Percentiles rank a stretch among this genome's conserved stretches.
Evolutionary conservation across 2,888 invertebrate genomes (phyloP).

Genomic region (Cremastobaeus sp.): DNA sequence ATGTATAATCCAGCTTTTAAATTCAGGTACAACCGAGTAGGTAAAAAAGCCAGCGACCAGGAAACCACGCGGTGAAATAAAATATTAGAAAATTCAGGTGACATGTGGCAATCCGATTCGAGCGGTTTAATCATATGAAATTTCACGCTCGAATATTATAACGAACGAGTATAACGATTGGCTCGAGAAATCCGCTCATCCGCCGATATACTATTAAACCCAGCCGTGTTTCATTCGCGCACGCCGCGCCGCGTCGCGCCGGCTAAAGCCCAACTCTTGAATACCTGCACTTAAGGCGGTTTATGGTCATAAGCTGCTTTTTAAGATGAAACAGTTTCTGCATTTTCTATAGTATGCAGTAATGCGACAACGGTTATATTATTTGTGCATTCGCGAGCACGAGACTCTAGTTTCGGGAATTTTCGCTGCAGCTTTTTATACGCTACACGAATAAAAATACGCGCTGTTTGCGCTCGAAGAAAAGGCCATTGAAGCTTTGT

Average conservation of each 20-base stretch:
- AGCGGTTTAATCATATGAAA: conserved; percentile 39
- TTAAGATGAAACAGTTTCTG: conserved; percentile 52
- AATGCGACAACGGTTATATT: too few relatives aligned
- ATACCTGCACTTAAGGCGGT: conserved; percentile 49
- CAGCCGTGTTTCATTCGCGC: conserved; percentile 29
- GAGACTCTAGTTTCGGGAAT: conserved; percentile 44
- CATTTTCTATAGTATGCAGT: conserved; percentile 37
- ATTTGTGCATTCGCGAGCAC: conserved; percentile 11
- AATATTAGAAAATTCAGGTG: conserved; percentile 20
- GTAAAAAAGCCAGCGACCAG: too few relatives aligned
- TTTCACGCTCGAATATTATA: conserved; percentile 37
- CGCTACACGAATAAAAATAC: conserved; percentile 15
- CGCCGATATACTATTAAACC: conserved; percentile 41
- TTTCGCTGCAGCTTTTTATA: conserved; percentile 20
- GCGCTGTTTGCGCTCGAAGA: conserved; percentile 5
- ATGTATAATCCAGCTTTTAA: too few relatives aligned
- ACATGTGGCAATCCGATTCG: conserved; percentile 6
- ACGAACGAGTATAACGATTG: conserved; percentile 27
- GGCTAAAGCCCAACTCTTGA: conserved; percentile 29
- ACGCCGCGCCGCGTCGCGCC: conserved; percentile 25
- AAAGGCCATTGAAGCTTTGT: conserved; percentile 29
- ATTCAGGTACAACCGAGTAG: too few relatives aligned
- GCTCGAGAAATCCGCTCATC: conserved; percentile 20
- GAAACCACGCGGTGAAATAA: too few relatives aligned
- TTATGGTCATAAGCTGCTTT: conserved; percentile 49